Percentiles rank a stretch among this genome's conserved stretches.
These are phyloP conservation scores for Acronicta psi DNA, from an alignment of 2,888 invertebrate genomes.

Conservation along the genomic window DNA sequence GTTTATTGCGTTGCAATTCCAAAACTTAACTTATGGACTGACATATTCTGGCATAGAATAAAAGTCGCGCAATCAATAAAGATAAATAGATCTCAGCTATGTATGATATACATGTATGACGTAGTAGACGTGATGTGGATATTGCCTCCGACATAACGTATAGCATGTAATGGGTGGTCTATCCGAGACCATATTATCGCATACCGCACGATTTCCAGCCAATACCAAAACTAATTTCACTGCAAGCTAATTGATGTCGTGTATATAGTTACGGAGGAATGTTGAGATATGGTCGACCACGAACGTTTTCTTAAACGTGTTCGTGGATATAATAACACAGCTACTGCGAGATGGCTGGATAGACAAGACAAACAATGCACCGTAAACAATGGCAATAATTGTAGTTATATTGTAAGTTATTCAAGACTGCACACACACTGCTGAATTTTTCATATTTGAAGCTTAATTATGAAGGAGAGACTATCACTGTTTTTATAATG, in stretches of 20 bases:
- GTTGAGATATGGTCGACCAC: constrained; percentile 19
- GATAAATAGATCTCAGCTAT: too few species aligned
- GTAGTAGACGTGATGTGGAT: neutral
- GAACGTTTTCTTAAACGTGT: constrained; percentile 31
- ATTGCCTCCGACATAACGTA: neutral
- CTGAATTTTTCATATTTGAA: neutral
- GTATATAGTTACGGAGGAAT: constrained; percentile 36
- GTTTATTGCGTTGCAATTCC: too few species aligned
- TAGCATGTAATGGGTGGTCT: neutral
- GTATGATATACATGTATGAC: too few species aligned
- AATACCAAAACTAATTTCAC: constrained; percentile 39
- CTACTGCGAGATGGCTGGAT: constrained; percentile 15
- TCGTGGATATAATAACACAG: constrained; percentile 21
- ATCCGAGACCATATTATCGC: constrained; percentile 11
- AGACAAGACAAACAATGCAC: constrained; percentile 19
- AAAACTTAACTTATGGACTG: too few species aligned
- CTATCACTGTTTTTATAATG: too few species aligned
- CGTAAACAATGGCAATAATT: constrained; percentile 10
- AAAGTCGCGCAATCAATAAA: too few species aligned
- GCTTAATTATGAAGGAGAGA: neutral
- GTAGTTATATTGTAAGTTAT: neutral
- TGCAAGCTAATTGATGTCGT: constrained; percentile 33
- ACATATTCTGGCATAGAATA: too few species aligned
- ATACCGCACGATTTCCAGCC: constrained; percentile 25
- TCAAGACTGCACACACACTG: neutral